Percentiles rank a stretch among this genome's conserved stretches.
Conservation (phyloP, 35 echinoderm and acorn worm genomes). For the Acanthaster planci region DNA sequence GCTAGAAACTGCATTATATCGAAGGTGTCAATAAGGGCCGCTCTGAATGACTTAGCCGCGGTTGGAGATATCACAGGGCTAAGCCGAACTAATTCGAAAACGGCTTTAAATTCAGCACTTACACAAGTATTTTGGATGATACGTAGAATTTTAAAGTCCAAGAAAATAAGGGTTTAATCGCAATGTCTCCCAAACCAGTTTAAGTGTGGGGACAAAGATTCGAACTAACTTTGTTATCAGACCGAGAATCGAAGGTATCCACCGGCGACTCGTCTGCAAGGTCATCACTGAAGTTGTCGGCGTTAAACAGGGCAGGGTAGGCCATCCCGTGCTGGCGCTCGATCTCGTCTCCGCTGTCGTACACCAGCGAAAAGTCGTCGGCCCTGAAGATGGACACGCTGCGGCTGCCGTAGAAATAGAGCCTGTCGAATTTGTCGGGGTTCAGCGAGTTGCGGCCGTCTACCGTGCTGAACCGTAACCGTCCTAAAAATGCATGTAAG, state of each 20-base stretch:
- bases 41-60: too few species aligned
- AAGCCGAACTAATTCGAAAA: too few species aligned
- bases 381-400: slow-evolving; percentile 67
- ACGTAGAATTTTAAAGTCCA: too few species aligned
- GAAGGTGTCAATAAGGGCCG: too few species aligned
- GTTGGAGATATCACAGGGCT: too few species aligned
- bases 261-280: slow-evolving; percentile 30
- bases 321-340: slow-evolving; percentile 40
- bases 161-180: too few species aligned
- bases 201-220: too few species aligned
- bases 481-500: slow-evolving; percentile 44
- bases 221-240: slow-evolving; percentile 50
- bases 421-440: slow-evolving; percentile 45
- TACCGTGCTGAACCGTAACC: slow-evolving; percentile 65
- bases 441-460: slow-evolving; percentile 43
- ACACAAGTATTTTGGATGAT: too few species aligned
- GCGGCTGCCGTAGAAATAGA: slow-evolving; percentile 65
- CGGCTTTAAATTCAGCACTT: too few species aligned
- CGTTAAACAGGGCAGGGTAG: slow-evolving; percentile 76
- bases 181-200: too few species aligned
- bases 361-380: slow-evolving; percentile 55
- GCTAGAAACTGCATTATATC: too few species aligned
- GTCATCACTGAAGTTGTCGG: slow-evolving; percentile 57
- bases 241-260: slow-evolving; percentile 66
- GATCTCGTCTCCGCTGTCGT: slow-evolving; percentile 81